phyloP scores from a whole-genome alignment of 2,113 vertebrate genomes.

The Scopus umbretta region DNA sequence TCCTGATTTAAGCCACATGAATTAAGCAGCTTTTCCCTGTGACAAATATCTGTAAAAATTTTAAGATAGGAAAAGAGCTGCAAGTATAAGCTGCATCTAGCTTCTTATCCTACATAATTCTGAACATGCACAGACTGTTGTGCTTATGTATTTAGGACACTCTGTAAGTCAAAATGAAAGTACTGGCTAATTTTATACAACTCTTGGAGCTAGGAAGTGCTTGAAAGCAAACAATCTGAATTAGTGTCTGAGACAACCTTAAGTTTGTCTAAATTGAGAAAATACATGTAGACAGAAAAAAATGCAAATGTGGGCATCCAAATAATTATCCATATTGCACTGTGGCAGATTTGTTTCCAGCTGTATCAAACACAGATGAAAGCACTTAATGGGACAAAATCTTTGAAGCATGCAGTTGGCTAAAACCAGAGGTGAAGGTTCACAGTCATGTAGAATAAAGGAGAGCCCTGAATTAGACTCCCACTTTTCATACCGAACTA shows the following conservation, averaged over 20 bases:
- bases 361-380: conserved; percentile 10
- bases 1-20: neutral
- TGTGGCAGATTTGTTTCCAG: neutral
- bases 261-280: neutral
- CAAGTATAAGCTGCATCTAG: neutral
- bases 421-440: neutral
- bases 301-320: neutral
- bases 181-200: neutral
- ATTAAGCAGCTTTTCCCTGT: neutral
- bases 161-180: neutral
- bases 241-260: neutral
- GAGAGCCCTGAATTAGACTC: neutral
- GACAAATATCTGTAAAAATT: neutral
- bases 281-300: neutral
- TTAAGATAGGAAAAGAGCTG: neutral
- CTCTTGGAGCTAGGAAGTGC: neutral
- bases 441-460: neutral
- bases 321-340: neutral
- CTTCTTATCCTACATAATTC: neutral
- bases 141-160: neutral
- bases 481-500: neutral
- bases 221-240: neutral
- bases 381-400: conserved; percentile 6
- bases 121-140: neutral
- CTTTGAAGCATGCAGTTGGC: neutral